phyloP scores from a whole-genome alignment of 1,140 invertebrate genomes.

The Listronotus oregonensis region DNA sequence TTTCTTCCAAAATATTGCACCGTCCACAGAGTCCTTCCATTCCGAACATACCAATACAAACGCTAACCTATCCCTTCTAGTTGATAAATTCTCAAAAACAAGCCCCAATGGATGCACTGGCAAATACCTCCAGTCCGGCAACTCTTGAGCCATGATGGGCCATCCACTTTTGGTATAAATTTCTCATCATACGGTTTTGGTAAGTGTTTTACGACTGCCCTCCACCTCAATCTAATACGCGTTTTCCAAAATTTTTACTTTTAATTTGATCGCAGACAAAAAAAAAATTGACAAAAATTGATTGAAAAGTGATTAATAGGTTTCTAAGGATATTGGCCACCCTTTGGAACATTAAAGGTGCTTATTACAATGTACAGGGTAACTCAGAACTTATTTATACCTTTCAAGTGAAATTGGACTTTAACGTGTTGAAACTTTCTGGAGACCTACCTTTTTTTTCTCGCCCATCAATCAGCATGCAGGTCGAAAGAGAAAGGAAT shows the following conservation, averaged over 20 bases:
- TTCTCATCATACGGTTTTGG: constrained; percentile 8
- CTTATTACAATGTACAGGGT: no score
- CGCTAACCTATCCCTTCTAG: constrained; percentile 38
- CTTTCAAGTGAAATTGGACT: no score
- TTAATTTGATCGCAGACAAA: constrained; percentile 11
- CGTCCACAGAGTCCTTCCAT: constrained; percentile 39
- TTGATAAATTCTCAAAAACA: constrained; percentile 37
- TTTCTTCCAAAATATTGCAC: constrained; percentile 36
- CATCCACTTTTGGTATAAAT: not conserved
- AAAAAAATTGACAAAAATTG: constrained; percentile 8
- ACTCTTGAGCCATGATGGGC: constrained; percentile 1
- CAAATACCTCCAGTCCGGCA: constrained; percentile 30
- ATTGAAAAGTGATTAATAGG: no score
- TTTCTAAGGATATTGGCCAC: no score
- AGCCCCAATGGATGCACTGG: constrained; percentile 35
- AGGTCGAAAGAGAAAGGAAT: no score
- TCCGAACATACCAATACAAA: constrained; percentile 37
- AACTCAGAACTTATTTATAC: no score
- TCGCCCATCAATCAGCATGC: no score
- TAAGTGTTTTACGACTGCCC: not conserved
- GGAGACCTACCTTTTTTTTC: no score
- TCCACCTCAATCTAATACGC: not conserved
- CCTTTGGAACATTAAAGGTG: no score
- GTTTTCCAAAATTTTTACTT: constrained; percentile 10
- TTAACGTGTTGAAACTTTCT: no score